These are phyloP conservation scores for Pardosa pseudoannulata DNA, from an alignment of 2,888 invertebrate genomes.

Conservation along the genomic window DNA sequence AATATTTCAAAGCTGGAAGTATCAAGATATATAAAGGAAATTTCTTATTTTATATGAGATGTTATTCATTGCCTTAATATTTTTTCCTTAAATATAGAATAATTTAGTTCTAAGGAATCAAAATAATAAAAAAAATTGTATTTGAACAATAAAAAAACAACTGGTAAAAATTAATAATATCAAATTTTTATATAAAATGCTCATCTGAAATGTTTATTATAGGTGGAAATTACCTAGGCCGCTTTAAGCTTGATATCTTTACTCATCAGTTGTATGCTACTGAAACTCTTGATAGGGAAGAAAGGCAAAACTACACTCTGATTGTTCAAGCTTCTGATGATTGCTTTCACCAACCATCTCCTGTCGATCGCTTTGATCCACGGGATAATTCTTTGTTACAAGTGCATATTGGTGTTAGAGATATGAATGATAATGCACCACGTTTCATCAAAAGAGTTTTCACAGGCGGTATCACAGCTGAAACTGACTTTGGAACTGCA, in stretches of 20 bases:
- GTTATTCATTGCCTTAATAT: too few relatives aligned
- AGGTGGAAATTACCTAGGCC: constrained; percentile 84
- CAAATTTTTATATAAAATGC: too few relatives aligned
- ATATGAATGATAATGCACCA: constrained; percentile 95
- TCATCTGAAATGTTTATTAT: background rate
- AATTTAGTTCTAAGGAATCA: too few relatives aligned
- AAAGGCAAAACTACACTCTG: constrained; percentile 83
- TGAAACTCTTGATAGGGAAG: constrained; percentile 86
- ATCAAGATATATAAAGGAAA: too few relatives aligned
- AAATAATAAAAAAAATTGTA: too few relatives aligned
- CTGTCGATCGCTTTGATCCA: constrained; percentile 79
- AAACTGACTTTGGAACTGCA: constrained; percentile 91
- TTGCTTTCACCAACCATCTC: constrained; percentile 83
- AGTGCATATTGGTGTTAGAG: constrained; percentile 81
- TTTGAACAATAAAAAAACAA: too few relatives aligned
- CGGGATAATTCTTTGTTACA: constrained; percentile 81
- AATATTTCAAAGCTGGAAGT: too few relatives aligned
- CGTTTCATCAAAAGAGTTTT: constrained; percentile 86
- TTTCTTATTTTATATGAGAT: too few relatives aligned
- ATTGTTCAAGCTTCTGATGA: constrained; percentile 90
- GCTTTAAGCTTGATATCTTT: constrained; percentile 85
- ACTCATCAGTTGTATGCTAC: constrained; percentile 83
- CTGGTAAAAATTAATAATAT: too few relatives aligned
- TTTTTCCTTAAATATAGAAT: too few relatives aligned
- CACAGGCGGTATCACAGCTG: constrained; percentile 95